Evolutionary conservation across 2,888 invertebrate genomes (phyloP).

Genomic region (Sabatieria punctata): DNA sequence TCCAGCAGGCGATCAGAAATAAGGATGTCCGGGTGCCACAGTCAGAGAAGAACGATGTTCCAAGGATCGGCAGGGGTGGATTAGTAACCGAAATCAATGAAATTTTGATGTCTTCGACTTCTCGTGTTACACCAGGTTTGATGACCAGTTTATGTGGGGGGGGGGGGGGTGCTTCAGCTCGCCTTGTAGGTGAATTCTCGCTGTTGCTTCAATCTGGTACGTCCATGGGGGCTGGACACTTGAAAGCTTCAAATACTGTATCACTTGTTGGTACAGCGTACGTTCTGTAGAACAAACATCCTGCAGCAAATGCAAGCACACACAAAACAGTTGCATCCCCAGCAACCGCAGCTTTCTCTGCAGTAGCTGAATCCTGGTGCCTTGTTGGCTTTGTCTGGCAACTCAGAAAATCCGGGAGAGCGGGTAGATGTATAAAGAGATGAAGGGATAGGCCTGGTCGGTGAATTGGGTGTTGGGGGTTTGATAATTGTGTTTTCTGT

Average conservation of each 20-base stretch:
- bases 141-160: too few species aligned
- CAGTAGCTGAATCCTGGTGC: constrained; percentile 2
- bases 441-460: too few species aligned
- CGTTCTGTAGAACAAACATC: background rate
- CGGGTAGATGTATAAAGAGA: too few species aligned
- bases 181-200: too few species aligned
- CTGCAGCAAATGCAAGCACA: background rate
- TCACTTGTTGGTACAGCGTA: too few species aligned
- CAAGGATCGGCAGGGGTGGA: background rate
- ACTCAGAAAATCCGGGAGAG: too few species aligned
- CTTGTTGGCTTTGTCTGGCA: background rate
- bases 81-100: background rate
- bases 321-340: background rate
- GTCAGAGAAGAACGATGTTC: constrained; percentile 1
- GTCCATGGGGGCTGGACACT: constrained; percentile 1
- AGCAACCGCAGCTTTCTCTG: background rate
- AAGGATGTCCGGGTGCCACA: background rate
- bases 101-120: background rate
- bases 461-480: too few species aligned
- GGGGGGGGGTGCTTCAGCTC: too few species aligned
- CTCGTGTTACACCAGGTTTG: too few species aligned
- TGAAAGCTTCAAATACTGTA: background rate
- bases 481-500: too few species aligned
- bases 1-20: too few species aligned
- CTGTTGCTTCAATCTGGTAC: too few species aligned